Evolutionary conservation across 2,113 vertebrate species (phyloP).

Genomic region (Eublepharis macularius): DNA sequence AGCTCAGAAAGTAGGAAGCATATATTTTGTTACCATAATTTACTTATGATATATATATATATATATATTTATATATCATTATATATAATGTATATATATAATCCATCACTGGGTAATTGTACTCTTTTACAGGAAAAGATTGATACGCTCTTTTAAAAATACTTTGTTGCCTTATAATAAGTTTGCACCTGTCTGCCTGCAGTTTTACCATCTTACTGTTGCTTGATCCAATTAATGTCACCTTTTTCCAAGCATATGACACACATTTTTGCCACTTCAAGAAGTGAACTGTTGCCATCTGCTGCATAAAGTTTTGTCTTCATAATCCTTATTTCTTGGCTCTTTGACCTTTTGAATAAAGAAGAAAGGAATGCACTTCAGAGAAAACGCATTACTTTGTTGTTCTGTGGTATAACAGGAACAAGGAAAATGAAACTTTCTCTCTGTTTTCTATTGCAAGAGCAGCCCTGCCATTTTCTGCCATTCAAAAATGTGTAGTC

Average conservation of each 20-base stretch:
- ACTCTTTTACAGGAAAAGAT: background rate
- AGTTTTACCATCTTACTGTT: background rate
- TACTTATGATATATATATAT: too few species aligned
- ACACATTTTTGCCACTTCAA: constrained; percentile 14
- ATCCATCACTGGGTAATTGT: background rate
- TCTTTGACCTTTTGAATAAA: constrained; percentile 40
- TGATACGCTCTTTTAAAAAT: background rate
- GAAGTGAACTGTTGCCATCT: constrained; percentile 24
- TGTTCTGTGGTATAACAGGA: background rate
- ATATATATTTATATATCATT: background rate
- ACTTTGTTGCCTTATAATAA: background rate
- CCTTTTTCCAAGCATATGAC: constrained; percentile 33
- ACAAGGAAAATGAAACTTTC: constrained; percentile 24
- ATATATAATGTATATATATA: background rate
- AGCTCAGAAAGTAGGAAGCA: background rate
- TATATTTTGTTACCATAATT: background rate
- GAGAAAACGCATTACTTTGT: background rate
- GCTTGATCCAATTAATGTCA: constrained; percentile 19
- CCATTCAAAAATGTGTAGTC: background rate
- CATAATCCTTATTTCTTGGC: constrained; percentile 40
- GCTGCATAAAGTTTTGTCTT: constrained; percentile 16
- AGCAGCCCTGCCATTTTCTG: constrained; percentile 12
- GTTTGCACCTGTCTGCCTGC: background rate
- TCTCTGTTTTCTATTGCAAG: background rate
- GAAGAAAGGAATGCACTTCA: constrained; percentile 38